phyloP scores from a whole-genome alignment of 2,113 vertebrate species.

The Casuarius casuarius region DNA sequence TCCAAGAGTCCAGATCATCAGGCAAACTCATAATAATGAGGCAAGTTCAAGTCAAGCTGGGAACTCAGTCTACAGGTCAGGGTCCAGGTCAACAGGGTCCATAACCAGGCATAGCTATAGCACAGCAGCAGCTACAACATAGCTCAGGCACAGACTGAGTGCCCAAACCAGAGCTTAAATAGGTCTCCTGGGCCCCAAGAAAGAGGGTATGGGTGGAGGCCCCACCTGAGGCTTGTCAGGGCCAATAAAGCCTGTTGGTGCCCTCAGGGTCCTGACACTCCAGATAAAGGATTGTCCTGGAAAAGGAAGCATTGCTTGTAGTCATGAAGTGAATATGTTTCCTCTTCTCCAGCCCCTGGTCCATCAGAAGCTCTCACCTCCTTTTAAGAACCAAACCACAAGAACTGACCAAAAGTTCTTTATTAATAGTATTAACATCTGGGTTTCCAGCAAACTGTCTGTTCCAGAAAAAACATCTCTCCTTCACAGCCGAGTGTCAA shows the following conservation, averaged over 20 bases:
- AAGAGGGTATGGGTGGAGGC: neutral
- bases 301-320: neutral
- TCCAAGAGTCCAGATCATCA: too few relatives aligned
- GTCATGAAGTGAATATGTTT: neutral
- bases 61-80: neutral
- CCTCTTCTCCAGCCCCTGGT: neutral
- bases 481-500: neutral
- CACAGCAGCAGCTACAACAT: fast-evolving
- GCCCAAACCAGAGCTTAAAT: neutral
- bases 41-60: neutral
- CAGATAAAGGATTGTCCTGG: neutral
- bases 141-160: fast-evolving
- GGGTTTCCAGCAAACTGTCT: too few relatives aligned
- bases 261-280: neutral
- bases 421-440: neutral
- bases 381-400: neutral
- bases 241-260: too few relatives aligned
- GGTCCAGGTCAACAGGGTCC: neutral
- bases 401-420: neutral
- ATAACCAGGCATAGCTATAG: fast-evolving
- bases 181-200: too few relatives aligned
- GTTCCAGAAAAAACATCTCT: neutral
- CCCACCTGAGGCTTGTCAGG: neutral
- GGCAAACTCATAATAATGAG: too few relatives aligned
- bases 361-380: neutral